Percentiles rank a stretch among this genome's conserved stretches.
Evolutionary conservation across 2,888 invertebrate genomes (phyloP).

Genomic region (Apodemia mormo): DNA sequence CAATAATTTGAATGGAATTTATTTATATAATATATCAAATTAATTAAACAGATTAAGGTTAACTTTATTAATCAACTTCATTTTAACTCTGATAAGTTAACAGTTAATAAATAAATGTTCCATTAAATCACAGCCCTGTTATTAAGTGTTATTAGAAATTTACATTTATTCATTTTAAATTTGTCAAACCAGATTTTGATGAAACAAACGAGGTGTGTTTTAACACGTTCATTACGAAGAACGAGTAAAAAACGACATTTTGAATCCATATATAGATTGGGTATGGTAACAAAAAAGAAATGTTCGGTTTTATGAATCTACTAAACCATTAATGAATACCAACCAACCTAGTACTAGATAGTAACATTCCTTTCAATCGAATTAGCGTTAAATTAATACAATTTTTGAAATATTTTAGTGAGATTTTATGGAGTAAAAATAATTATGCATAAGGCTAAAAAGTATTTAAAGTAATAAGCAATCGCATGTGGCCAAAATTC

Average conservation of each 20-base stretch:
- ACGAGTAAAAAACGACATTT: not conserved
- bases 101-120: not conserved
- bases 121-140: not conserved
- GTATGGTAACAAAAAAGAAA: not conserved
- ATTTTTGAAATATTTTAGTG: not conserved
- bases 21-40: no score
- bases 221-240: not conserved
- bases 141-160: not conserved
- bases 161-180: not conserved
- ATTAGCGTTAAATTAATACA: constrained; percentile 1
- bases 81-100: no score
- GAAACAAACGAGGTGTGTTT: not conserved
- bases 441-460: not conserved
- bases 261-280: not conserved
- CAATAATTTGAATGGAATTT: no score
- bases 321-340: not conserved
- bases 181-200: not conserved
- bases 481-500: no score
- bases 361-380: not conserved
- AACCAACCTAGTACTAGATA: not conserved
- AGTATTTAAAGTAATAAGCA: not conserved
- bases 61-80: no score
- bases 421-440: not conserved
- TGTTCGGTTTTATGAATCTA: not conserved
- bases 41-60: no score